Conservation (phyloP, 2,888 invertebrate genomes). For the Napeogenes sylphis region DNA sequence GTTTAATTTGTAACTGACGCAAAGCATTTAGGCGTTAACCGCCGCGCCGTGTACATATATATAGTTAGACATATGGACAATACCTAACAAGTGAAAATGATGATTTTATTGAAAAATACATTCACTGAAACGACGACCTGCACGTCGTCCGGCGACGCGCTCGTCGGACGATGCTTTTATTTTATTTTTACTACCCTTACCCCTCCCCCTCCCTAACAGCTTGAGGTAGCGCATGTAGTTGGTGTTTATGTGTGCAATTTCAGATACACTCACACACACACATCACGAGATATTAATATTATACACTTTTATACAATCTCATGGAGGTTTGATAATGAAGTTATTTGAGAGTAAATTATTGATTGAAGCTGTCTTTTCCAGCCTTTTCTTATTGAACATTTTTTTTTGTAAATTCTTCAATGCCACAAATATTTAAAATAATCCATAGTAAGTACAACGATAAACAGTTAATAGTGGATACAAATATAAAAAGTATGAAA, state of each 20-base stretch:
- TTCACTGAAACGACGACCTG: conserved; percentile 64
- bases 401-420: no score
- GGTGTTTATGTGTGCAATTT: conserved; percentile 36
- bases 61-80: conserved; percentile 76
- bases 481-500: no score
- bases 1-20: conserved; percentile 49
- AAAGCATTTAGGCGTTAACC: conserved; percentile 56
- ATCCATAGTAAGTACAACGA: no score
- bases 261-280: conserved; percentile 10
- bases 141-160: conserved; percentile 28
- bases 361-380: no score
- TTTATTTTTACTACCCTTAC: conserved; percentile 54
- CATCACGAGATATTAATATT: neutral
- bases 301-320: no score
- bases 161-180: conserved; percentile 32
- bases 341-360: no score
- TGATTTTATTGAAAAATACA: conserved; percentile 75
- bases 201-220: conserved; percentile 39
- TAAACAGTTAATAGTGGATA: no score
- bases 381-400: no score
- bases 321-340: no score
- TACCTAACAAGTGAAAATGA: conserved; percentile 75
- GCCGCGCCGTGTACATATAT: conserved; percentile 59
- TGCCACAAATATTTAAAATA: no score
- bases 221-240: conserved; percentile 57